Conservation (phyloP, 2,888 invertebrate genomes). For the Apodemia zela region DNA sequence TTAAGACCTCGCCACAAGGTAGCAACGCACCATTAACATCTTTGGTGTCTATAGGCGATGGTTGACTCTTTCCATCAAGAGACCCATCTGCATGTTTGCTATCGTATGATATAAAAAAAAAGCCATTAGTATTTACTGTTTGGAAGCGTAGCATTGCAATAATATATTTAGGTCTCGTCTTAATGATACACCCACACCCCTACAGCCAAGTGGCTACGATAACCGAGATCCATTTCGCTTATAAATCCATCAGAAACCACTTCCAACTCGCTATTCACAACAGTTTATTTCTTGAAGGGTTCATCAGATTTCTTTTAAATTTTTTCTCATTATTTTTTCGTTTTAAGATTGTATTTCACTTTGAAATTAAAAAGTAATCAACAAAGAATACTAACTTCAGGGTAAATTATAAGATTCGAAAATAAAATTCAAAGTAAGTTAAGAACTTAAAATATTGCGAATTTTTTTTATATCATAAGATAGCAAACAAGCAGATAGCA, state of each 20-base stretch:
- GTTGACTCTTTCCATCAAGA: too few relatives aligned
- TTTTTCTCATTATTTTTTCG: not conserved
- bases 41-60: too few relatives aligned
- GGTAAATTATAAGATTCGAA: too few relatives aligned
- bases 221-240: constrained; percentile 29
- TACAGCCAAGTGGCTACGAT: constrained; percentile 19
- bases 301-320: not conserved
- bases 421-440: too few relatives aligned
- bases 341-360: constrained; percentile 4
- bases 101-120: too few relatives aligned
- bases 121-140: too few relatives aligned
- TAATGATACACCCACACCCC: not conserved
- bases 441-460: too few relatives aligned
- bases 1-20: too few relatives aligned
- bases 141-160: not conserved
- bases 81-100: too few relatives aligned
- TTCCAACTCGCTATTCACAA: constrained; percentile 23
- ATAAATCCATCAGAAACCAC: constrained; percentile 31
- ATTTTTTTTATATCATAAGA: too few relatives aligned
- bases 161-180: not conserved
- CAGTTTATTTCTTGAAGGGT: constrained; percentile 8
- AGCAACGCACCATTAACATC: too few relatives aligned
- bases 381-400: constrained; percentile 26
- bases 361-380: constrained; percentile 28
- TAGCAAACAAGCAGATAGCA: too few relatives aligned